Percentiles rank a stretch among this genome's conserved stretches.
Conservation (phyloP, 2,888 invertebrate species). For the Ephialtes manifestator region DNA sequence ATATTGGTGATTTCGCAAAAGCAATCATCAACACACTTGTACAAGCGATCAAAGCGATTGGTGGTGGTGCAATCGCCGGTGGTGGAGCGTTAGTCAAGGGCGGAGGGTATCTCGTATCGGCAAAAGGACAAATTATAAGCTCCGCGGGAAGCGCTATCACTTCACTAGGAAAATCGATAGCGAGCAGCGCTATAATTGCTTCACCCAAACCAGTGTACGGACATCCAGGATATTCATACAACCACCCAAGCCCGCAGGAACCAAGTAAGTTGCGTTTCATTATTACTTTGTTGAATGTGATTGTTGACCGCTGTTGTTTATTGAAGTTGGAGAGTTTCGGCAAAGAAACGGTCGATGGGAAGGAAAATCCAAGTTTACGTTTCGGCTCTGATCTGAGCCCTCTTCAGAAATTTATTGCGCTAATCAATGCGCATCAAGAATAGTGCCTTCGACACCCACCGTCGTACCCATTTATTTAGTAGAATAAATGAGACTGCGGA, state of each 20-base stretch:
- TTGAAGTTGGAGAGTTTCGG: too few relatives aligned
- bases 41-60: conserved; percentile 95
- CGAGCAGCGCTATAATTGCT: conserved; percentile 91
- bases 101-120: conserved; percentile 90
- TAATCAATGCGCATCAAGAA: too few relatives aligned
- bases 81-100: conserved; percentile 96
- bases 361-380: too few relatives aligned
- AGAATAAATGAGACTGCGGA: too few relatives aligned
- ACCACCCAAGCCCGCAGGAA: conserved; percentile 70
- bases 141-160: conserved; percentile 93
- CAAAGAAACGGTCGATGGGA: too few relatives aligned
- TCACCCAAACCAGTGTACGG: conserved; percentile 81
- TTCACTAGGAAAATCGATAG: conserved; percentile 92
- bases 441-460: too few relatives aligned
- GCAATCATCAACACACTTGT: conserved; percentile 93
- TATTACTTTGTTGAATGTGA: background rate
- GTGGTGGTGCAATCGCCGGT: conserved; percentile 94
- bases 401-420: too few relatives aligned
- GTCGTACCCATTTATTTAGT: too few relatives aligned
- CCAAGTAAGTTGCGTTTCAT: conserved; percentile 60
- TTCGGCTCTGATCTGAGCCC: too few relatives aligned
- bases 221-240: conserved; percentile 74
- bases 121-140: conserved; percentile 90
- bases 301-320: too few relatives aligned
- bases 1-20: conserved; percentile 93